These are phyloP conservation scores for Lamellibrachia luymesi DNA, from an alignment of 1,140 invertebrate genomes.

Conservation along the genomic window DNA sequence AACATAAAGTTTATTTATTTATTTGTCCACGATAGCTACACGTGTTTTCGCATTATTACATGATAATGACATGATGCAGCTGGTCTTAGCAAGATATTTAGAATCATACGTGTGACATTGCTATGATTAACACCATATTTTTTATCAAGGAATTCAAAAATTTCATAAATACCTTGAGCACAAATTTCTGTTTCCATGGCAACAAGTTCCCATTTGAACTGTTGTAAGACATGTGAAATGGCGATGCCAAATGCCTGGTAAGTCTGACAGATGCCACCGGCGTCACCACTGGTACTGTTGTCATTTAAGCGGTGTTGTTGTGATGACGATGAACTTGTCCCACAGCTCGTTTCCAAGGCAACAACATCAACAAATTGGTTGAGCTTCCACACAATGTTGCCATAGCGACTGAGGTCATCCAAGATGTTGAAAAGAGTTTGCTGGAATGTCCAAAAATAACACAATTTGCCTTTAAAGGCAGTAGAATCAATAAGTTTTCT, in stretches of 20 bases:
- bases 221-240: constrained; percentile 34
- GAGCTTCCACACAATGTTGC: constrained; percentile 31
- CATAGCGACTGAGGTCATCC: constrained; percentile 30
- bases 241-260: constrained; percentile 41
- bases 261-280: constrained; percentile 33
- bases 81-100: background rate
- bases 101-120: background rate
- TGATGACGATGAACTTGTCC: background rate
- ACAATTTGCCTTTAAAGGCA: background rate
- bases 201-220: constrained; percentile 33
- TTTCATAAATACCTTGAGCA: constrained; percentile 36
- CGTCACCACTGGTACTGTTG: background rate
- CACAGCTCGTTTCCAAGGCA: constrained; percentile 7
- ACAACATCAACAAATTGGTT: constrained; percentile 35
- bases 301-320: background rate
- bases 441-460: constrained; percentile 28
- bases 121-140: background rate
- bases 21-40: too few relatives aligned
- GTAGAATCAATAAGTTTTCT: background rate
- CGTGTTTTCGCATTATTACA: too few relatives aligned
- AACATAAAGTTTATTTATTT: too few relatives aligned
- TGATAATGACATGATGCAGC: too few relatives aligned
- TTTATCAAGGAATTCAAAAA: background rate
- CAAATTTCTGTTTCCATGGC: constrained; percentile 35
- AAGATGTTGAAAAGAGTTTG: constrained; percentile 34